Evolutionary conservation across 2,888 invertebrate species (phyloP), one percentile per base, ranked within the genome.

Genomic region (Acanthosoma haemorrhoidale): DNA sequence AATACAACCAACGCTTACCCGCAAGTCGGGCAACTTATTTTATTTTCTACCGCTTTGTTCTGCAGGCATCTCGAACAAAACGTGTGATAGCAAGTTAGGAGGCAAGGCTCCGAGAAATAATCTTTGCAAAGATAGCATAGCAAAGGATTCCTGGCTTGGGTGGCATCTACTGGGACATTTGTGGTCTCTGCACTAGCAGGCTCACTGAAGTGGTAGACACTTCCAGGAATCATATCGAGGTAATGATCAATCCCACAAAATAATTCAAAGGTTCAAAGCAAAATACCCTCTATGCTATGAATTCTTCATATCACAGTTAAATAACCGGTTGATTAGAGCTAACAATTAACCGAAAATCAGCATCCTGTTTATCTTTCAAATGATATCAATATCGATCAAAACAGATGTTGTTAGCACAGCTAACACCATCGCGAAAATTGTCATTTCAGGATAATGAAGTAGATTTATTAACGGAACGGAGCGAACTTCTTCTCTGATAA

Each of bases 21-120:
- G 82, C 89, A 89, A 73, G 87, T 82, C 16, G 87, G 88, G 79
- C 89, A 89, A 68, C 82, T 79, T 72, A 88, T 79, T 76, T 85
- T 84, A 67, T 84, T 83, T 76, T 88, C 87, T 67, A 84, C 81
- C 72, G 85, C 84, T 72, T 85, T 81, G 51, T 85, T 86, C 61
- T 84, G 82, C 72, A 89, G 79, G 79, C 89, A 89, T 71, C 84
- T 81, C 31, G 85, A 83, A 79, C 89, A 89, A 79, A 88, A 88
- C 58, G 87, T 87, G 78, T 89, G 89, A 78, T 85, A 88, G 78
- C 89, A 89, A 73, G 83, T 82, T 58, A 89, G 80, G 64, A 88
- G 83, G 75, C 88, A 86, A 1, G 89, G 88, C 75, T 88, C 88
- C 68, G 82, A 84, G 78, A 85, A 88, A 76, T 87, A 87, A 77